Evolutionary conservation across 2,888 invertebrate species (phyloP).

Genomic region (Lepidochrysops patricia): DNA sequence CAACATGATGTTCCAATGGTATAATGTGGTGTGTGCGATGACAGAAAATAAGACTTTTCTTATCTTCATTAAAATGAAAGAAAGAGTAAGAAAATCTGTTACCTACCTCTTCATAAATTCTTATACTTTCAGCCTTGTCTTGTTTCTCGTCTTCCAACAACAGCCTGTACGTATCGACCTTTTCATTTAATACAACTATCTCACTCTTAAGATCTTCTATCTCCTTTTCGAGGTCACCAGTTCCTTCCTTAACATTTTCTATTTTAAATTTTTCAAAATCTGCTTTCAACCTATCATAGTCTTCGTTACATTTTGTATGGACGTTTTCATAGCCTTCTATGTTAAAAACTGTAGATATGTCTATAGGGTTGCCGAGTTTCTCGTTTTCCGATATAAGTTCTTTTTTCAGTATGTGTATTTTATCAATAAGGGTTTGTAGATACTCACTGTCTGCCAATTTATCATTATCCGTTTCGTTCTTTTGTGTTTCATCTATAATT

Average conservation of each 20-base stretch:
- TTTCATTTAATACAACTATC: slow-evolving; percentile 78
- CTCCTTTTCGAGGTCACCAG: slow-evolving; percentile 41
- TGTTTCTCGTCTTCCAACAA: slow-evolving; percentile 78
- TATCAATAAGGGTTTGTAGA: slow-evolving; percentile 75
- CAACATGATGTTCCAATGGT: no score
- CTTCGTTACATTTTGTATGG: slow-evolving; percentile 77
- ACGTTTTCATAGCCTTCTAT: slow-evolving; percentile 51
- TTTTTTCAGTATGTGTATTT: slow-evolving; percentile 77
- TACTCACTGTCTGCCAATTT: slow-evolving; percentile 64
- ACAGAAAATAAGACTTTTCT: no score
- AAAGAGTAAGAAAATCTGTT: no score
- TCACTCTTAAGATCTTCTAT: slow-evolving; percentile 72
- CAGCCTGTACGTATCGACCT: slow-evolving; percentile 75
- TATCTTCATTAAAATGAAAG: no score
- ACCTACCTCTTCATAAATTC: slow-evolving; percentile 70
- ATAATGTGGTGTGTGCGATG: no score
- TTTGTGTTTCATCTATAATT: slow-evolving; percentile 35
- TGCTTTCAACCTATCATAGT: slow-evolving; percentile 75
- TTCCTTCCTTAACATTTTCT: slow-evolving; percentile 30
- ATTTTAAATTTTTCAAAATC: slow-evolving; percentile 77
- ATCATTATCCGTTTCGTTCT: slow-evolving; percentile 64
- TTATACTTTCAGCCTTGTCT: slow-evolving; percentile 75
- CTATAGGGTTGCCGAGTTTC: slow-evolving; percentile 74
- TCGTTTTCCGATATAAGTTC: slow-evolving; percentile 76
- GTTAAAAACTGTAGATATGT: slow-evolving; percentile 71